phyloP scores from a whole-genome alignment of 2,113 vertebrate genomes.

The Orthonyx spaldingii region DNA sequence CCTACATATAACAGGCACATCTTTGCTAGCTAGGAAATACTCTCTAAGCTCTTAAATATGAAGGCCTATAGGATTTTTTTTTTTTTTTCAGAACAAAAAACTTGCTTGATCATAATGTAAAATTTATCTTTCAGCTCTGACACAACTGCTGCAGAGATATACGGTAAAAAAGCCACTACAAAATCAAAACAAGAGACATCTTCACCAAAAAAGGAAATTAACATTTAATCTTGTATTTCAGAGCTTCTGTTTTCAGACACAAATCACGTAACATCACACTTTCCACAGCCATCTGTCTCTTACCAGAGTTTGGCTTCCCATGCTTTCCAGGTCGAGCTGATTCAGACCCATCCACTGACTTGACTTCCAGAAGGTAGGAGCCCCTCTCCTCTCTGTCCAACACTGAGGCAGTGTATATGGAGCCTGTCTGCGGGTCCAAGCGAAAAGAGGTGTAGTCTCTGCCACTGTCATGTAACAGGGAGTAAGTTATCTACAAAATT shows the following conservation, averaged over 20 bases:
- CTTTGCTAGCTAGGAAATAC: background rate
- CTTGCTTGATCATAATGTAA: background rate
- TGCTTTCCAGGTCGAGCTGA: constrained; percentile 84
- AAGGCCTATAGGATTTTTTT: background rate
- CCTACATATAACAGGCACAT: background rate
- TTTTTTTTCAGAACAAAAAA: background rate
- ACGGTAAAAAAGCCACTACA: fast-evolving
- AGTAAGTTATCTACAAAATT: constrained; percentile 80
- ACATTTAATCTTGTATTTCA: background rate
- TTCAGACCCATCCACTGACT: constrained; percentile 83
- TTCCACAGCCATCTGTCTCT: background rate
- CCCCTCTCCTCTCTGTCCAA: constrained; percentile 87
- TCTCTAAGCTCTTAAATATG: background rate
- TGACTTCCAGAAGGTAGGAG: constrained; percentile 86
- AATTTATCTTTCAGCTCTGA: background rate
- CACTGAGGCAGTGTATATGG: constrained; percentile 79
- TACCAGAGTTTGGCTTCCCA: constrained; percentile 87
- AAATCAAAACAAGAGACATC: background rate
- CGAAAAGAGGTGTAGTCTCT: constrained; percentile 81
- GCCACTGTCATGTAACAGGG: constrained; percentile 80
- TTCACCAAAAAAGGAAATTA: background rate
- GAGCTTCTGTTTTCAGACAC: background rate
- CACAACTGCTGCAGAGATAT: background rate
- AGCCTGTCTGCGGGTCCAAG: constrained; percentile 79
- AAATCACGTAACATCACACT: background rate